Base-by-base conservation (phyloP, 2,888 invertebrate genomes). In the Clitarchus hookeri region DNA sequence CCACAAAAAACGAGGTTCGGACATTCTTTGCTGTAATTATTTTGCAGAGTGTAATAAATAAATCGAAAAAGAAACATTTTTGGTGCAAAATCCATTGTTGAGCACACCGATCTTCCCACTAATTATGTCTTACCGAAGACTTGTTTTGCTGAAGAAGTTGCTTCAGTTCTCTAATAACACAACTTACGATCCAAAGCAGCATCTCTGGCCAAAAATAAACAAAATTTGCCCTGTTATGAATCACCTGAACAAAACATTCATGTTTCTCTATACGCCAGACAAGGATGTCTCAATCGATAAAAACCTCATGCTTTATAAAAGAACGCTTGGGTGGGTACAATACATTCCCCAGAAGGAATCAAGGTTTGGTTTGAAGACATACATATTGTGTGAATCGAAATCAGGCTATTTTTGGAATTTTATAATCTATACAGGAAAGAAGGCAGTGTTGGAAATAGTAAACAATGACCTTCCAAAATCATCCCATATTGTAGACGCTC, bases 101-200 rank as follows among this genome's bases (percentile, higher is more conserved):
- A 44, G 27, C 82, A 27, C 82, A 36, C 44, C 36, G 11, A 36
- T 82, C 12, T 82, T 36, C 27, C 82, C 44, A 44, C 13, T 6
- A 82, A 82, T 44, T 12, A 82, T 82, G 82, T 82, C 82, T 19
- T 82, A 82, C 82, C 82, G 27, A 19, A 36, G 82, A 44, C 27
- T 82, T 82, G 82, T 26, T 12, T 23, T 82, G 26, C 11, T 82
- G 36, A 82, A 82, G 8, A 82, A 82, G n/a, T 82, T 16, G 1
- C 82, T 82, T 82, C 27, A 82, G 6, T 26, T 82, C 44, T 82
- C 36, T 44, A 23, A 82, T 23, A 82, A 79, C 23, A n/a, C 25
- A 19, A 19, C 79, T 4, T 79, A 79, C 0, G 25, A 82, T 36
- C 36, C 27, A 27, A 36, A 82, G 27, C 27, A 27, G 19, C 82